Evolutionary conservation across 1,140 invertebrate genomes (phyloP), one percentile per base, ranked within the genome.

Genomic region (Mya arenaria): DNA sequence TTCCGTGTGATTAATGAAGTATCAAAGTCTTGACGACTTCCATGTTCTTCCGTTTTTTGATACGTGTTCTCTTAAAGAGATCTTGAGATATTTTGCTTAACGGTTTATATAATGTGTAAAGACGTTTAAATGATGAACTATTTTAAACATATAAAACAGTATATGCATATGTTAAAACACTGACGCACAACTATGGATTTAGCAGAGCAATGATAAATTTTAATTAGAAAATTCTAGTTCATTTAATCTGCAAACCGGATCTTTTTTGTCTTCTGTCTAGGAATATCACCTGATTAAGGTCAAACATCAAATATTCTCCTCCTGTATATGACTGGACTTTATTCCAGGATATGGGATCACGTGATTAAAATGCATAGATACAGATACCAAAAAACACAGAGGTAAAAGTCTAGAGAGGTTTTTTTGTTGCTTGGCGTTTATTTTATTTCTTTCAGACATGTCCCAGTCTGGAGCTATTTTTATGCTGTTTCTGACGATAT

Each of bases 361-460:
- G n/a, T n/a, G n/a, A n/a, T n/a, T n/a, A n/a, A n/a, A n/a, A n/a
- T n/a, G n/a, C n/a, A n/a, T n/a, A n/a, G n/a, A n/a, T n/a, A n/a
- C n/a, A n/a, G n/a, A n/a, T n/a, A n/a, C n/a, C n/a, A n/a, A 56
- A 56, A 8, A 6, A 56, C 55, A 56, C 55, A 56, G 19, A 56
- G 55, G 55, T 56, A 6, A 56, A 56, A 56, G 55, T 56, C 55
- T n/a, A n/a, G n/a, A n/a, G n/a, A n/a, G n/a, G 55, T 56, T 23
- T 56, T 56, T 56, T 56, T 56, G 55, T 56, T 56, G 55, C 55
- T 56, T 56, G 55, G 55, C 19, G 55, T 56, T 56, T 19, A n/a
- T 56, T 56, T 56, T 56, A 56, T 56, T 56, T 56, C 55, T 56
- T 56, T 56, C 55, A 56, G 55, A 56, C 19, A 56, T 56, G 55